phyloP scores from a whole-genome alignment of 92 coral and sea anemone genomes.

The Actinostola sp. region DNA sequence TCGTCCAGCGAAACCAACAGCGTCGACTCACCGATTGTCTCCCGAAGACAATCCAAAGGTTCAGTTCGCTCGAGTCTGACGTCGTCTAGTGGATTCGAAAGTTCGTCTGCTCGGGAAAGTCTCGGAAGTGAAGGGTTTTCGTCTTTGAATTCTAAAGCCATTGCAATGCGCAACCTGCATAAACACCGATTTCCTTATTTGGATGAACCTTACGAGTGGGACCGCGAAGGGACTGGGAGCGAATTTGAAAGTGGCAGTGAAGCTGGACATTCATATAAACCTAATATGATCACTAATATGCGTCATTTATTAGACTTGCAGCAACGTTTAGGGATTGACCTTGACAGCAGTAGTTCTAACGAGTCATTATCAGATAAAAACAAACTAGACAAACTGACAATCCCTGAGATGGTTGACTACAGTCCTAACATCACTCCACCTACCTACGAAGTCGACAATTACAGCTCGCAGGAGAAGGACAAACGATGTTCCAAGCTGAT shows the following conservation, averaged over 20 bases:
- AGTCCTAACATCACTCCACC: constrained; percentile 61
- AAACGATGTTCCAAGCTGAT: constrained; percentile 86
- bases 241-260: constrained; percentile 68
- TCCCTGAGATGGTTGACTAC: constrained; percentile 58
- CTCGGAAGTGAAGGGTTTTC: constrained; percentile 51
- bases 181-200: constrained; percentile 46
- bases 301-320: constrained; percentile 37
- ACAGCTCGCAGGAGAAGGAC: constrained; percentile 79
- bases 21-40: constrained; percentile 66
- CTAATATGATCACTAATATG: constrained; percentile 46
- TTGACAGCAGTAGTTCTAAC: constrained; percentile 64
- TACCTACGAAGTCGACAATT: constrained; percentile 71
- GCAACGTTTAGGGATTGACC: constrained; percentile 44
- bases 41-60: constrained; percentile 42
- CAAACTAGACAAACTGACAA: constrained; percentile 60
- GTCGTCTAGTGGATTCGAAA: constrained; percentile 57
- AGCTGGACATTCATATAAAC: constrained; percentile 32
- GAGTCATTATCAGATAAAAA: constrained; percentile 55
- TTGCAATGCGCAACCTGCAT: constrained; percentile 21
- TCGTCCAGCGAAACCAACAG: constrained; percentile 91
- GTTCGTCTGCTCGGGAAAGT: constrained; percentile 59
- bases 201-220: constrained; percentile 86
- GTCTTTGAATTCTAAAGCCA: constrained; percentile 36
- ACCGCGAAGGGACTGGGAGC: constrained; percentile 70
- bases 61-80: constrained; percentile 72